Percentiles rank a stretch among this genome's conserved stretches.
Conservation (phyloP, 2,797 vertebrate species). For the Podarcis lilfordi region DNA sequence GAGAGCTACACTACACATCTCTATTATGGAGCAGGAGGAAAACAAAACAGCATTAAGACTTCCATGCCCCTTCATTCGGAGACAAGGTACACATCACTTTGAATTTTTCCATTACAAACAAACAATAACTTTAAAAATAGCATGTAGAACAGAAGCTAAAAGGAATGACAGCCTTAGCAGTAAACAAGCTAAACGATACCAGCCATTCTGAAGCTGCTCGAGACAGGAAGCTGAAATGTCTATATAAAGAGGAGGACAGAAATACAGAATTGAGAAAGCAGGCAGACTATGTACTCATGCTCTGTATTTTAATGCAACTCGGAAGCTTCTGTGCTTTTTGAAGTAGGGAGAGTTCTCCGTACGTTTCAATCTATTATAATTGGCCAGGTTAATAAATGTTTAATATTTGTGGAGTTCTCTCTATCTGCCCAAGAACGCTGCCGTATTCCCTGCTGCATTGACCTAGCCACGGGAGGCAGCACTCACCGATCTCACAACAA, state of each 20-base stretch:
- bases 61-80: not conserved
- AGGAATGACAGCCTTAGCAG: not conserved
- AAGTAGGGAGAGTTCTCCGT: not conserved
- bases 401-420: not conserved
- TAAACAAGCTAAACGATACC: not conserved
- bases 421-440: not conserved
- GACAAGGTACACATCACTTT: not conserved
- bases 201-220: not conserved
- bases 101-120: not conserved
- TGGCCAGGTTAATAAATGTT: not conserved
- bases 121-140: not conserved
- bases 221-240: not conserved
- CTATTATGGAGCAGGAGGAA: not conserved
- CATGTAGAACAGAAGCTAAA: not conserved
- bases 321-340: not conserved
- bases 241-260: not conserved
- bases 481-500: not conserved
- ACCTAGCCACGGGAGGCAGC: not conserved
- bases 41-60: not conserved
- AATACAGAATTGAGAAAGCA: not conserved
- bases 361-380: slow-evolving; percentile 14
- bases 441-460: not conserved
- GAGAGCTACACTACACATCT: not conserved
- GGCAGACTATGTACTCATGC: not conserved
- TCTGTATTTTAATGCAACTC: not conserved